Evolutionary conservation across 2,113 vertebrate species (phyloP), one percentile per base, ranked within the genome.

Genomic region (Lepisosteus osseus): DNA sequence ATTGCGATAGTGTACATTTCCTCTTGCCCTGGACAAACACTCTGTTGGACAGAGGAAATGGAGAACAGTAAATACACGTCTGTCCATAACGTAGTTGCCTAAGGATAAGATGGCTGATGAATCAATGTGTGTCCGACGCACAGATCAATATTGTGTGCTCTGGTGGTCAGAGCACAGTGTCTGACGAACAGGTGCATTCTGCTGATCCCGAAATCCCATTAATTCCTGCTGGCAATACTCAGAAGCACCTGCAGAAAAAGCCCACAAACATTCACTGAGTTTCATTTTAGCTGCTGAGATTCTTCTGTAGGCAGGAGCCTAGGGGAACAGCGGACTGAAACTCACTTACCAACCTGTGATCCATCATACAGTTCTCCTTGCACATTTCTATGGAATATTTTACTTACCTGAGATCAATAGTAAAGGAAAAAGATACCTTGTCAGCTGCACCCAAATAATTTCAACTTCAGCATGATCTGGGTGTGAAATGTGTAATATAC

Each of bases 181-280:
- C 74, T 81, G 79, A 81, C 56, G 69, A 84, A 78, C 78, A 77
- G 78, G 84, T 72, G 80, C 73, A 70, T 90, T 89, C 84, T 87
- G 83, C 86, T 88, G 87, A 87, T 84, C 84, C 89, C 85, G 87
- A 90, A 91, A 90, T 91, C 87, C 89, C 84, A 89, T 89, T 89
- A 91, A 90, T 88, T 86, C 15, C 79, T 79, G 67, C 74, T 67
- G 70, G 78, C 69, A 72, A 43, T 74, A 66, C 56, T 70, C 72
- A 63, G 44, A 61, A 65, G 9, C 70, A 70, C 51, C 13, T 59
- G 41, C 67, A 59, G 72, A 59, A 72, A 61, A 29, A 29, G 29
- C 66, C 68, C 44, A 59, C n/a, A 44, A 59, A 17, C 41, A 11
- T 4, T 69, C 67, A 55, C 15, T 55, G 8, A 40, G 14, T 61